Evolutionary conservation across 23 tunicate species (phyloP), one percentile per base, ranked within the genome.

Genomic region (Trididemnum nubilum): DNA sequence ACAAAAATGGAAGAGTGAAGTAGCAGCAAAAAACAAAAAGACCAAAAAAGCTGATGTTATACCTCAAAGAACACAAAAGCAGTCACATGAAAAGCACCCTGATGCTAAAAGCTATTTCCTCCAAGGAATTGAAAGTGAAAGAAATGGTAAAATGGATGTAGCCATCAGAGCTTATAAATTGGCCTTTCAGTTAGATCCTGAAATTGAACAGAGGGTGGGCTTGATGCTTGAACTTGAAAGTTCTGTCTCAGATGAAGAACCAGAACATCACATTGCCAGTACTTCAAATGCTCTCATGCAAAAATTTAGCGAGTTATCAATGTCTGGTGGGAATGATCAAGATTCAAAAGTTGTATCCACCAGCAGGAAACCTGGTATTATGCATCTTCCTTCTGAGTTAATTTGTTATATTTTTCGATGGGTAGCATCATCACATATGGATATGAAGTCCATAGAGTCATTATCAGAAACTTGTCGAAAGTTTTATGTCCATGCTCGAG

Each of bases 101-200:
- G 67, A 61, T 21, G 92, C 92, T 28, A 58, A 38, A 7, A n/a
- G 63, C 12, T 59, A 83, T 22, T 87, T 66, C 39, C 76, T 52
- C 18, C 54, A 49, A 37, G 92, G 86, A 23, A 74, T 87, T 60
- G 77, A 81, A 36, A 35, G 69, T 73, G 92, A 87, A 81, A 72
- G 72, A 33, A 37, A 64, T 40, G 92, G 92, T n/a, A 44, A 74
- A 38, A 37, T 87, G 75, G 26, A 73, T 22, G 33, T 61, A 12
- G 92, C 92, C 57, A 57, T 87, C 0, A 51, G 64, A 33, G 63
- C 60, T n/a, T 87, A 87, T 33, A 29, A 86, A 21, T 29, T 28
- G 35, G 92, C 92, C 0, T 5, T 81, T 18, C 85, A 81, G 34
- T 40, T 78, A 2, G 92, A 87, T 49, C 86, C 83, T 65, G 82